These are phyloP conservation scores for Mellivora capensis DNA, from an alignment of 2,113 vertebrate genomes.

Conservation along the genomic window DNA sequence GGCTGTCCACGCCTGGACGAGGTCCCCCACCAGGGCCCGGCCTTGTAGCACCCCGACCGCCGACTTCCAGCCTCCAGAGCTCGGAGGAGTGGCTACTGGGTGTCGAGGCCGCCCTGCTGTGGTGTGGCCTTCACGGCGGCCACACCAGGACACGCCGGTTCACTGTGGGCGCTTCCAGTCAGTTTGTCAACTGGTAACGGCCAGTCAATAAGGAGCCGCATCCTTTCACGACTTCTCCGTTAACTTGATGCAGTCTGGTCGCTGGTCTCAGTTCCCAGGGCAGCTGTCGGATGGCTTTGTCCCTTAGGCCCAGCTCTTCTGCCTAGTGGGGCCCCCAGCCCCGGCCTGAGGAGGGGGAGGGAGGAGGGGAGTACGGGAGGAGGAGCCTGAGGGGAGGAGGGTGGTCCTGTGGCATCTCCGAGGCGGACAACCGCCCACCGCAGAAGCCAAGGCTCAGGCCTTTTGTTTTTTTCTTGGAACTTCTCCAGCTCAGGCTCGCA, in stretches of 20 bases:
- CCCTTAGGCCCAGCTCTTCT: not conserved
- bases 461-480: not conserved
- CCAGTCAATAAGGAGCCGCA: fast-evolving
- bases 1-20: not conserved
- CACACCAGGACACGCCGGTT: too few species aligned
- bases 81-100: fast-evolving
- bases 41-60: not conserved
- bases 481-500: not conserved
- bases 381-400: fast-evolving
- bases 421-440: fast-evolving
- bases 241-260: not conserved
- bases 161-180: fast-evolving
- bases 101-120: fast-evolving
- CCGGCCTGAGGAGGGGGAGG: not conserved
- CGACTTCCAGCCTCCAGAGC: not conserved
- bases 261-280: not conserved
- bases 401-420: fast-evolving
- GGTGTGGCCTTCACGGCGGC: fast-evolving
- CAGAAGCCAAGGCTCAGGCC: not conserved
- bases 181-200: too few species aligned
- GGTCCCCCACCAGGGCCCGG: not conserved
- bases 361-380: too few species aligned
- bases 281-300: not conserved
- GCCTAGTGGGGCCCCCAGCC: fast-evolving
- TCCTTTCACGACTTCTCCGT: not conserved